Evolutionary conservation across 2,113 vertebrate species (phyloP).

Genomic region (Microcebus murinus): DNA sequence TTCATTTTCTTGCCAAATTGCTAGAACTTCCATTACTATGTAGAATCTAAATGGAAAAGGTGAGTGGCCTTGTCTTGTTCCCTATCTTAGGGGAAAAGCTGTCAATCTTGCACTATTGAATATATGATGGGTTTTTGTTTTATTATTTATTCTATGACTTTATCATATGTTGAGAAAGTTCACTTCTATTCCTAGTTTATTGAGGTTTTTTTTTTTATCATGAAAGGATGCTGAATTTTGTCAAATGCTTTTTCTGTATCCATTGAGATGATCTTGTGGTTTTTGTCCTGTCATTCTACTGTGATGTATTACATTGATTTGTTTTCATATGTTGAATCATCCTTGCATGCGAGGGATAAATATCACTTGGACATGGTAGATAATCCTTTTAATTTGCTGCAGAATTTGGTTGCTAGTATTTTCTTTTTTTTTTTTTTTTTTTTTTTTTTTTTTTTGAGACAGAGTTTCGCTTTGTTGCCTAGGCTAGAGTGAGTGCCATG

Average conservation of each 20-base stretch:
- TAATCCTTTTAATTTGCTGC: neutral
- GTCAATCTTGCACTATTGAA: neutral
- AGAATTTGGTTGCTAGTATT: slow-evolving; percentile 20
- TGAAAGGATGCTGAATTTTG: neutral
- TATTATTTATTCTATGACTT: neutral
- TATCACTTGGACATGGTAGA: neutral
- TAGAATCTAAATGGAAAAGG: neutral
- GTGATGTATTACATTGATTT: neutral
- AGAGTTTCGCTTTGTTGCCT: no score
- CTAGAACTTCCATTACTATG: neutral
- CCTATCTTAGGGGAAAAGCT: neutral
- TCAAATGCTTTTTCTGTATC: neutral
- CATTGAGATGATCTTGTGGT: neutral
- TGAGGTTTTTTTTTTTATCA: neutral
- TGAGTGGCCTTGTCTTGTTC: neutral
- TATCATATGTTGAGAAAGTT: neutral
- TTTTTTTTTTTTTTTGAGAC: neutral
- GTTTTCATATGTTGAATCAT: neutral
- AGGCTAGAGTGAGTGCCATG: no score
- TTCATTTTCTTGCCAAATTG: neutral
- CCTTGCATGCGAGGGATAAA: neutral
- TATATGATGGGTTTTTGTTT: neutral
- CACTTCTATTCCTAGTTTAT: neutral
- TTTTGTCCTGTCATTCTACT: neutral
- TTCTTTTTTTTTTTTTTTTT: neutral